A percentile compares a stretch with the other conserved stretches of the same genome.
Evolutionary conservation across 2,797 vertebrate genomes (phyloP).

Genomic region (Rhabdomys pumilio): DNA sequence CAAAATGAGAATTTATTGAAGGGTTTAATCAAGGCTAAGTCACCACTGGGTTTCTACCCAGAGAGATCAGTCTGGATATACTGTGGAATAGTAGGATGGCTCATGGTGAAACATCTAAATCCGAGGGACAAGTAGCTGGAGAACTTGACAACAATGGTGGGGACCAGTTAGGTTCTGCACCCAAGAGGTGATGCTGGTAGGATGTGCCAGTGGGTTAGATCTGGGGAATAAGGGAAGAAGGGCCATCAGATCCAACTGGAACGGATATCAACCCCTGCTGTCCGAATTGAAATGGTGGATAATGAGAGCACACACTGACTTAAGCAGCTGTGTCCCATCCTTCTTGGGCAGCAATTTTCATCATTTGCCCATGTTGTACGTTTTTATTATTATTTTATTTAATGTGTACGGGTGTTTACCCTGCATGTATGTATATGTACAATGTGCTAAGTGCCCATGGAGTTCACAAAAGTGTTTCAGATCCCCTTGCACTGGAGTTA

Average conservation of each 20-base stretch:
- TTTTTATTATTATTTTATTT: background rate
- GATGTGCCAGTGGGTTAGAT: background rate
- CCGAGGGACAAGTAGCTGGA: background rate
- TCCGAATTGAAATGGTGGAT: background rate
- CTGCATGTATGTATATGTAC: background rate
- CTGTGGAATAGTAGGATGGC: background rate
- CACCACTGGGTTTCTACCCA: background rate
- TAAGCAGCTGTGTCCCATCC: background rate
- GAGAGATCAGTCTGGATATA: background rate
- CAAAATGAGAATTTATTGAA: constrained; percentile 40
- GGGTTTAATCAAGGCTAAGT: background rate
- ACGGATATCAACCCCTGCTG: background rate
- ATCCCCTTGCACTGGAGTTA: background rate
- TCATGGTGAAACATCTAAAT: background rate
- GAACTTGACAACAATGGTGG: background rate
- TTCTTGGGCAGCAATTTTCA: background rate
- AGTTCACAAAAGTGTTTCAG: background rate
- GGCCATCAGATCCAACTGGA: background rate
- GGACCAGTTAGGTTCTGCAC: background rate
- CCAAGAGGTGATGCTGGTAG: background rate
- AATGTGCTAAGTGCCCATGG: background rate
- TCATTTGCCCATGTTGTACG: background rate
- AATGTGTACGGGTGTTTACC: background rate
- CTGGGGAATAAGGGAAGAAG: background rate
- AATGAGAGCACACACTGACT: background rate